Base-by-base conservation (phyloP, 2,113 vertebrate species). In the Pantherophis guttatus region DNA sequence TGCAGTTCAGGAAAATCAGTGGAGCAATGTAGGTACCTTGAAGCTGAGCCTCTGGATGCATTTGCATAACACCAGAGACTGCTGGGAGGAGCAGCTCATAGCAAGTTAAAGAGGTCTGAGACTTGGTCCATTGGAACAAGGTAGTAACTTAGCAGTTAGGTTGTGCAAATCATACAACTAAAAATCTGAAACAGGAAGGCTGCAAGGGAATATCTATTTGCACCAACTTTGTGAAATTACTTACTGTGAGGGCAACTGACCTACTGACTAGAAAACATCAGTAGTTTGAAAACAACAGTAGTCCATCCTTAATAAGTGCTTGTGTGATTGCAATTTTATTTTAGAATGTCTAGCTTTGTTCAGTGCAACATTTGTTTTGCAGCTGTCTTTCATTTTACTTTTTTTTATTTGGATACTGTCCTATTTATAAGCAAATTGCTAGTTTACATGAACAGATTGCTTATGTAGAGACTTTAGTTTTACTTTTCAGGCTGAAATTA, bases 1-100 rank as follows among this genome's bases (percentile, higher is more conserved):
- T 17, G 21, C 8, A n/a, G 33, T 57, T 96, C 17, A 87, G 55
- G 33, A 39, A 94, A 95, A 94, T 8, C 26, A 26, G 3, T 29
- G 24, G 9, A 62, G 9, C 24, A 62, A 62, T 9, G 26, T 10
- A 62, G 59, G 3, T 3, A 62, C 59, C 23, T 29, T 3, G 59
- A 26, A 29, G 10, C 24, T 29, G 9, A 62, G 59, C 10, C 59
- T 26, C 9, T 62, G 59, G 26, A 29, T 62, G 24, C 9, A 62
- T 62, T 59, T 59, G 2, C 10, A 29, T 12, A 62, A 62, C 10
- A 62, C 24, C 59, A 29, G 26, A 62, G 59, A 62, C 1, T 62
- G 59, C 24, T 62, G 59, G 3, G 59, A 62, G 59, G 24, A 62
- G 9, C 59, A 62, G 59, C 59, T 62, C 59, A 29, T 24, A 62